phyloP scores from a whole-genome alignment of 2,888 invertebrate genomes.

The Physocephala rufipes region DNA sequence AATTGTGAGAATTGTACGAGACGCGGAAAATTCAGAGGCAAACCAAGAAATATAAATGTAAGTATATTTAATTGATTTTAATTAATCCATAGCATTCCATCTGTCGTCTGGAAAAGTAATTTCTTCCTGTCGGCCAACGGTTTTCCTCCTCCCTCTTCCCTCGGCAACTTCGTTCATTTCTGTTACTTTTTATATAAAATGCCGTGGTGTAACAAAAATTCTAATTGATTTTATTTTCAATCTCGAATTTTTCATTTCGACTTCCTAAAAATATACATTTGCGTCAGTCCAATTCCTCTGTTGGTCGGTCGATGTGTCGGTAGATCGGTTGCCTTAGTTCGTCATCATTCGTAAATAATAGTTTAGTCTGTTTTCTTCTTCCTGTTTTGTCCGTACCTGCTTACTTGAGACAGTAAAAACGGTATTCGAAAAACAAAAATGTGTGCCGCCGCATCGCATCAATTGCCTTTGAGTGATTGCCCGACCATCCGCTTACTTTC shows the following conservation, averaged over 20 bases:
- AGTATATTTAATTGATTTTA: slow-evolving; percentile 13
- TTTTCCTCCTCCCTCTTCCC: background rate
- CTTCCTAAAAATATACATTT: background rate
- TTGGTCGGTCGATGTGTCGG: slow-evolving; percentile 3
- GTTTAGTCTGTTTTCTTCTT: background rate
- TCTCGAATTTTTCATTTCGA: background rate
- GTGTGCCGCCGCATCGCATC: too few species aligned
- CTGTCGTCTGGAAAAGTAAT: background rate
- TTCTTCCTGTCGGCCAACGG: background rate
- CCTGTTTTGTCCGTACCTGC: background rate
- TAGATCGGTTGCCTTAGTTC: background rate
- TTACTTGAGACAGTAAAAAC: too few species aligned
- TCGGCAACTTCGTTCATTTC: background rate
- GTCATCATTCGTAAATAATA: background rate
- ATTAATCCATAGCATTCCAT: background rate
- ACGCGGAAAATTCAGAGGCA: background rate
- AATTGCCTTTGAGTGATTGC: too few species aligned
- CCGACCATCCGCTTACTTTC: slow-evolving; percentile 2
- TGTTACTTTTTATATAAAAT: too few species aligned
- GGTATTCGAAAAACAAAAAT: too few species aligned
- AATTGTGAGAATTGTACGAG: background rate
- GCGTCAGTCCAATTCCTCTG: background rate
- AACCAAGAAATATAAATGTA: background rate
- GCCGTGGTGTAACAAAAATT: background rate
- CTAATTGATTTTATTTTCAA: background rate